Percentiles rank a stretch among this genome's conserved stretches.
Conservation (phyloP, 2,888 invertebrate species). For the Melanostoma scalare region DNA sequence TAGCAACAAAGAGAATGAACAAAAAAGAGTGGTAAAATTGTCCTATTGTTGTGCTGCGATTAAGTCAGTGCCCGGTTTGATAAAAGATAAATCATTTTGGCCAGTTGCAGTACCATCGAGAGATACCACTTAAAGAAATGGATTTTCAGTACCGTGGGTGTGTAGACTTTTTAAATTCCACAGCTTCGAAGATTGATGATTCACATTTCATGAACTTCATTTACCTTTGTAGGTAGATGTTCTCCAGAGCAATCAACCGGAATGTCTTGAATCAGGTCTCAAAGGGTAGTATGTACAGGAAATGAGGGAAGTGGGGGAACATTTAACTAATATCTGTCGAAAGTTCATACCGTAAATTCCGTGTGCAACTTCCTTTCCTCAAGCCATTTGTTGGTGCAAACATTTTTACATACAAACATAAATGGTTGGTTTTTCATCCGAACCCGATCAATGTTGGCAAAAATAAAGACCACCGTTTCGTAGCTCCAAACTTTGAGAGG, state of each 20-base stretch:
- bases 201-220: constrained; percentile 45
- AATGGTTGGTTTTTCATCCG: constrained; percentile 26
- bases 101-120: constrained; percentile 52
- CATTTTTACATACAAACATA: constrained; percentile 23
- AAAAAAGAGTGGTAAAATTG: constrained; percentile 58
- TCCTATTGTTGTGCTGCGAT: constrained; percentile 70
- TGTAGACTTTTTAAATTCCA: constrained; percentile 43
- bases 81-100: constrained; percentile 68
- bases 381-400: constrained; percentile 18
- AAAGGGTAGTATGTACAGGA: constrained; percentile 27
- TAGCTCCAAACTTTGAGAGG: constrained; percentile 53
- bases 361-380: constrained; percentile 43
- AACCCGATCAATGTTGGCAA: constrained; percentile 48
- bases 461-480: constrained; percentile 32
- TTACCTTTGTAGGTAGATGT: constrained; percentile 56
- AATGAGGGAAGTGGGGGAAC: background rate
- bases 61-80: constrained; percentile 69
- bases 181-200: constrained; percentile 64
- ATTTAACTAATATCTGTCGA: constrained; percentile 25
- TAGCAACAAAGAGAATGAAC: constrained; percentile 48
- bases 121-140: constrained; percentile 48
- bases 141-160: constrained; percentile 22
- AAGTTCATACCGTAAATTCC: constrained; percentile 54
- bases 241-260: constrained; percentile 56
- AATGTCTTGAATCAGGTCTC: constrained; percentile 37